phyloP scores from a whole-genome alignment of 1,140 invertebrate genomes.

The Globodera rostochiensis region DNA sequence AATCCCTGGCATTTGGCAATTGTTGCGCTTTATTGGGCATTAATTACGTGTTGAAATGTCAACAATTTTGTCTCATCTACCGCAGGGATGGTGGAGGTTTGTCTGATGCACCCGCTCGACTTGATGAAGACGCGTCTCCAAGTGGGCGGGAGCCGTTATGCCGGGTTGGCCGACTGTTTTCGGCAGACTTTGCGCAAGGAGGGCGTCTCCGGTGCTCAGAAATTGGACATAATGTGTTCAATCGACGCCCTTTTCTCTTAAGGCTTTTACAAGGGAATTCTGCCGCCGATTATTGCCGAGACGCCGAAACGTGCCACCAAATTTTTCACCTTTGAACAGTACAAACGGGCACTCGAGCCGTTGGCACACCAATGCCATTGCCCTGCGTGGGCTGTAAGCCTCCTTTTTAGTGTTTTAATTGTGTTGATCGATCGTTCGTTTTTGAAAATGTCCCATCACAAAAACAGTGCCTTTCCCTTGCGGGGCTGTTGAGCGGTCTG shows the following conservation, averaged over 20 bases:
- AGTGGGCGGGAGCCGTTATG: slow-evolving; percentile 77
- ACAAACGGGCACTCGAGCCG: slow-evolving; percentile 79
- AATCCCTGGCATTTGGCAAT: neutral
- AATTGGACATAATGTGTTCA: slow-evolving; percentile 3
- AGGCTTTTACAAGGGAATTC: slow-evolving; percentile 80
- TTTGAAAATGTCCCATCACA: slow-evolving; percentile 2
- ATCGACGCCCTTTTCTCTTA: slow-evolving; percentile 27
- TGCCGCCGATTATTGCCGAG: slow-evolving; percentile 88
- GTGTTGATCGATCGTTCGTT: neutral
- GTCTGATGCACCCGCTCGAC: slow-evolving; percentile 91
- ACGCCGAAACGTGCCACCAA: slow-evolving; percentile 90
- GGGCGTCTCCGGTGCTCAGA: slow-evolving; percentile 66
- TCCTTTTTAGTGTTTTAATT: neutral
- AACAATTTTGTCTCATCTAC: neutral
- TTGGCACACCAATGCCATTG: slow-evolving; percentile 31
- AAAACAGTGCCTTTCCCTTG: slow-evolving; percentile 80
- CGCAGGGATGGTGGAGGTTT: slow-evolving; percentile 82
- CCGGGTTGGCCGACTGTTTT: slow-evolving; percentile 82
- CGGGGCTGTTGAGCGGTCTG: slow-evolving; percentile 81
- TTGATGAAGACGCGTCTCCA: slow-evolving; percentile 86
- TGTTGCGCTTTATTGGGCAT: too few relatives aligned
- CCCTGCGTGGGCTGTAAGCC: slow-evolving; percentile 44
- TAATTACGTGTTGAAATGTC: too few relatives aligned
- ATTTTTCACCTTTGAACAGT: slow-evolving; percentile 89
- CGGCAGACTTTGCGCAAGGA: slow-evolving; percentile 83